A percentile compares a stretch with the other conserved stretches of the same genome.
Conservation (phyloP, 2,113 vertebrate species). For the Scalopus aquaticus region DNA sequence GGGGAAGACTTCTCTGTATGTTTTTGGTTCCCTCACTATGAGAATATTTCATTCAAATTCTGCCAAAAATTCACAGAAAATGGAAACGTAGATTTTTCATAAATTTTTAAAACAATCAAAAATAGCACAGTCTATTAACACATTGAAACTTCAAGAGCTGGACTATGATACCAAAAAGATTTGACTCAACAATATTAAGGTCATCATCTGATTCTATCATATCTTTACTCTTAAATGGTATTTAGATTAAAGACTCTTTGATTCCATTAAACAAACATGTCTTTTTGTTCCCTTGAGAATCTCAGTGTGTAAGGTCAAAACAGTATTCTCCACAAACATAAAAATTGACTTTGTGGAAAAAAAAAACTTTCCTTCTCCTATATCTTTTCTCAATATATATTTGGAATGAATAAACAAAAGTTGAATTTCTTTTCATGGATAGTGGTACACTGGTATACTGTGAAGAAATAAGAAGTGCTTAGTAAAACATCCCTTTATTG, state of each 20-base stretch:
- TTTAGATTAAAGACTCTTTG: constrained; percentile 12
- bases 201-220: background rate
- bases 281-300: constrained; percentile 3
- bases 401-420: constrained; percentile 11
- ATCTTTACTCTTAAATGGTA: background rate
- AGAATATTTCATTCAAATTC: background rate
- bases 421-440: background rate
- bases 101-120: background rate
- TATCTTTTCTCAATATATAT: background rate
- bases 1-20: background rate
- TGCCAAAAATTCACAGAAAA: background rate
- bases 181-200: background rate
- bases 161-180: background rate
- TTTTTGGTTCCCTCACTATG: background rate
- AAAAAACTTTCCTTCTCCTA: background rate
- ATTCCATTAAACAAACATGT: background rate
- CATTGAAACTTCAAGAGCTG: background rate
- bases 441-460: background rate
- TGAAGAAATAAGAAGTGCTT: constrained; percentile 20
- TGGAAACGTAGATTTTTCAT: background rate
- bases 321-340: background rate
- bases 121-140: background rate
- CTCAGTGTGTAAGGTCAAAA: background rate
- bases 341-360: background rate
- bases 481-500: background rate